Percentiles rank a stretch among this genome's conserved stretches.
phyloP scores from a whole-genome alignment of 2,797 vertebrate species.

The Mormyrus proboscirostris region DNA sequence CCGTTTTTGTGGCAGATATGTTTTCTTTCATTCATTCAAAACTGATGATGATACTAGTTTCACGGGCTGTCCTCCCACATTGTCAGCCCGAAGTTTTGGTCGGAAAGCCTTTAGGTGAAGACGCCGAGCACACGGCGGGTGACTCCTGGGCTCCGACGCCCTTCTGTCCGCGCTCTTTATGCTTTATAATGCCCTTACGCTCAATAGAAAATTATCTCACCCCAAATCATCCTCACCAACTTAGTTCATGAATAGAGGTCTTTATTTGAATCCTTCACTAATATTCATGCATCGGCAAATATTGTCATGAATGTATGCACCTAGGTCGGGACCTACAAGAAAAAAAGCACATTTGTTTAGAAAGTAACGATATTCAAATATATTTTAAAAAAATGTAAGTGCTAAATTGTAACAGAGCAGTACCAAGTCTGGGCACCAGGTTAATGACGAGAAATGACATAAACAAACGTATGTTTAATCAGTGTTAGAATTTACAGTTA shows the following conservation, averaged over 20 bases:
- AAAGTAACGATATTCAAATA: not conserved
- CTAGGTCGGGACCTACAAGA: not conserved
- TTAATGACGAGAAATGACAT: not conserved
- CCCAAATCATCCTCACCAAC: slow-evolving; percentile 55
- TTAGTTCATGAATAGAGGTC: slow-evolving; percentile 44
- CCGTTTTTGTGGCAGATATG: slow-evolving; percentile 93
- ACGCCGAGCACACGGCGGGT: slow-evolving; percentile 73
- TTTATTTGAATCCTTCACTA: slow-evolving; percentile 7
- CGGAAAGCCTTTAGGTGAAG: slow-evolving; percentile 71
- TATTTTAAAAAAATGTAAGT: not conserved
- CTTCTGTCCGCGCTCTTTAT: slow-evolving; percentile 58
- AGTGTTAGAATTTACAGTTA: not conserved
- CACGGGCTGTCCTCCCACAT: slow-evolving; percentile 91
- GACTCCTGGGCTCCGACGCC: slow-evolving; percentile 71
- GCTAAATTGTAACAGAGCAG: not conserved
- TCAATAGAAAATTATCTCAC: slow-evolving; percentile 54
- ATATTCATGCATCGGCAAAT: not conserved
- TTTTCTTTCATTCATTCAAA: slow-evolving; percentile 97
- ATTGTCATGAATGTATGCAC: not conserved
- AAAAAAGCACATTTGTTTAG: not conserved
- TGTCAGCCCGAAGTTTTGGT: slow-evolving; percentile 72
- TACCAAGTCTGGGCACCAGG: not conserved
- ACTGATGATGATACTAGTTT: slow-evolving; percentile 98
- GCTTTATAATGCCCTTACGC: slow-evolving; percentile 61
- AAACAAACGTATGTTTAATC: not conserved